phyloP scores from a whole-genome alignment of 2,113 vertebrate genomes.

The Halichoeres trimaculatus region DNA sequence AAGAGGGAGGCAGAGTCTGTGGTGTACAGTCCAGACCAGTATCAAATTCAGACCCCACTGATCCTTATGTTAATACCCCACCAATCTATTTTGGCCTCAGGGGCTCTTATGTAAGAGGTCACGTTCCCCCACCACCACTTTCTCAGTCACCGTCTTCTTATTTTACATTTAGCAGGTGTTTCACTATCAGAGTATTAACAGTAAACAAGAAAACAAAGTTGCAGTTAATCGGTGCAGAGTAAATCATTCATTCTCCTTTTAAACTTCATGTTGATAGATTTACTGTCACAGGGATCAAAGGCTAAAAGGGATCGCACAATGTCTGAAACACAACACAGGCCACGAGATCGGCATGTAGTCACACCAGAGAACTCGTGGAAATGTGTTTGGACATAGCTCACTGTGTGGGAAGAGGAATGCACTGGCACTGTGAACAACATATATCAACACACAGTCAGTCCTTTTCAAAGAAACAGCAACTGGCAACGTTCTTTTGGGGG shows the following conservation, averaged over 20 bases:
- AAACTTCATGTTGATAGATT: constrained; percentile 17
- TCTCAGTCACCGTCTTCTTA: constrained; percentile 47
- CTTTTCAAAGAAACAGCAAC: neutral
- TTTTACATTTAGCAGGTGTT: constrained; percentile 57
- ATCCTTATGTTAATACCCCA: constrained; percentile 66
- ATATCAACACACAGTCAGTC: neutral
- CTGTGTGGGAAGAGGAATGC: neutral
- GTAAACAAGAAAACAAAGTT: constrained; percentile 15
- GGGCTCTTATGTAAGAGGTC: constrained; percentile 61
- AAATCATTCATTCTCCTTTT: neutral
- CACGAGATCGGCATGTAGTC: neutral
- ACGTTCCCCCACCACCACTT: constrained; percentile 53
- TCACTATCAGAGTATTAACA: constrained; percentile 13
- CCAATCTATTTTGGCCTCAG: constrained; percentile 66
- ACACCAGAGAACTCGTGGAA: neutral
- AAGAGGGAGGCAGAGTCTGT: neutral
- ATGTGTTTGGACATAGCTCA: neutral
- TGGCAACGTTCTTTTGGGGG: neutral
- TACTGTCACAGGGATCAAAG: neutral
- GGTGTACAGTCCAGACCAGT: constrained; percentile 42
- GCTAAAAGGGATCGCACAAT: neutral
- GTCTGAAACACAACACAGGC: neutral
- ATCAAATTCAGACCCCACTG: constrained; percentile 65
- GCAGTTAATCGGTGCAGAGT: neutral
- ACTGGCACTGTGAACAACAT: neutral